A percentile compares a stretch with the other conserved stretches of the same genome.
phyloP scores from a whole-genome alignment of 2,113 vertebrate species.

The Campylomormyrus tamandua region DNA sequence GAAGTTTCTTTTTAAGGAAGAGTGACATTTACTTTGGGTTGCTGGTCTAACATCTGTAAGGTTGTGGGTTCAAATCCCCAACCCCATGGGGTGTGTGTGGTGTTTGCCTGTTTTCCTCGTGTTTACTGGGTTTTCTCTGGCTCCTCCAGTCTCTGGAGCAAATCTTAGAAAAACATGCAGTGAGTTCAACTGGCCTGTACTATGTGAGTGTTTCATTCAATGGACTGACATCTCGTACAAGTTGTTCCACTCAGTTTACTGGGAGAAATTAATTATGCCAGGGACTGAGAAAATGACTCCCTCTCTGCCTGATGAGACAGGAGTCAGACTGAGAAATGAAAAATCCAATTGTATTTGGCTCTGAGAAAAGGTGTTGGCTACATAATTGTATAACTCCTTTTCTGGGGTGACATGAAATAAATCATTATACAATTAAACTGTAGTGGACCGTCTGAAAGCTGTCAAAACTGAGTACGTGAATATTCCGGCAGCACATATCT shows the following conservation, averaged over 20 bases:
- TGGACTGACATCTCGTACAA: neutral
- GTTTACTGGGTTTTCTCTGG: neutral
- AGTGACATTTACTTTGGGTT: neutral
- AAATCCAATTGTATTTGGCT: neutral
- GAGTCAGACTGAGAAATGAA: neutral
- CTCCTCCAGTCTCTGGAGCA: neutral
- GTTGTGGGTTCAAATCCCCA: neutral
- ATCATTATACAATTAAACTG: neutral
- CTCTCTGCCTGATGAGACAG: neutral
- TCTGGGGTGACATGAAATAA: neutral
- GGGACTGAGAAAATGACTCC: neutral
- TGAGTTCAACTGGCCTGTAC: neutral
- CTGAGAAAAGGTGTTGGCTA: neutral
- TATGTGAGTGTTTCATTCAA: neutral
- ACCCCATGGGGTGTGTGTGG: neutral
- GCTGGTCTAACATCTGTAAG: neutral
- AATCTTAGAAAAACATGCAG: neutral
- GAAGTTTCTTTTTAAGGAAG: neutral
- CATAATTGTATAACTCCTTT: neutral
- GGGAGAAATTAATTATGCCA: neutral
- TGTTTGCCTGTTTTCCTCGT: neutral
- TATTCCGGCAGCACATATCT: neutral
- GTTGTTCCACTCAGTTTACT: neutral
- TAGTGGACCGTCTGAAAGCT: neutral
- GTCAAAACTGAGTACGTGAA: neutral